phyloP scores from a whole-genome alignment of 92 coral and sea anemone genomes.

The Micromussa lordhowensis region DNA sequence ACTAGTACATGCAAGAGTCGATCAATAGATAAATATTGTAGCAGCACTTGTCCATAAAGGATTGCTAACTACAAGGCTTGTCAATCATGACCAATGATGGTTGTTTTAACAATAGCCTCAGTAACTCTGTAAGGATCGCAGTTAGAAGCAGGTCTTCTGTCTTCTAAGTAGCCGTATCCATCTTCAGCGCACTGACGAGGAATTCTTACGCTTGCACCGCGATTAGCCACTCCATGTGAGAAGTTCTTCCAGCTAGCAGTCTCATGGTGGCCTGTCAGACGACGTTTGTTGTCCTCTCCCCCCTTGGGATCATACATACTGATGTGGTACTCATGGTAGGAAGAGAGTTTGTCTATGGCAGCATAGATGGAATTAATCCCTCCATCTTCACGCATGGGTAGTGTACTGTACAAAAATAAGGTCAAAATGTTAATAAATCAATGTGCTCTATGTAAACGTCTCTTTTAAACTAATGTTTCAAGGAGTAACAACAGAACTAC shows the following conservation, averaged over 20 bases:
- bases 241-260: conserved; percentile 86
- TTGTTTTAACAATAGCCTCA: conserved; percentile 90
- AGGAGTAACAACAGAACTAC: not conserved
- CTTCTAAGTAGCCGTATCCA: conserved; percentile 94
- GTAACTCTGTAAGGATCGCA: conserved; percentile 97
- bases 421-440: not conserved
- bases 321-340: conserved; percentile 91
- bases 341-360: conserved; percentile 85
- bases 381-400: conserved; percentile 90
- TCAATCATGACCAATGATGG: conserved; percentile 36
- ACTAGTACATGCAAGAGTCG: not conserved
- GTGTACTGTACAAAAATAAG: conserved; percentile 61
- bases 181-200: conserved; percentile 98
- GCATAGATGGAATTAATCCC: conserved; percentile 89
- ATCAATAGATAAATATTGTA: not conserved
- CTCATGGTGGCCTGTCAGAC: conserved; percentile 91
- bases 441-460: not conserved
- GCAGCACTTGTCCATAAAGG: not conserved
- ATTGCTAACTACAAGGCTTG: not conserved
- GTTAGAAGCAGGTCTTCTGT: conserved; percentile 97
- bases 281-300: conserved; percentile 92
- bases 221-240: conserved; percentile 95
- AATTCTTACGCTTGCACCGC: conserved; percentile 94
- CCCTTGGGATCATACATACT: conserved; percentile 94
- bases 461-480: not conserved